Conservation (phyloP, 2,888 invertebrate species). For the Ypsolopha scabrella region DNA sequence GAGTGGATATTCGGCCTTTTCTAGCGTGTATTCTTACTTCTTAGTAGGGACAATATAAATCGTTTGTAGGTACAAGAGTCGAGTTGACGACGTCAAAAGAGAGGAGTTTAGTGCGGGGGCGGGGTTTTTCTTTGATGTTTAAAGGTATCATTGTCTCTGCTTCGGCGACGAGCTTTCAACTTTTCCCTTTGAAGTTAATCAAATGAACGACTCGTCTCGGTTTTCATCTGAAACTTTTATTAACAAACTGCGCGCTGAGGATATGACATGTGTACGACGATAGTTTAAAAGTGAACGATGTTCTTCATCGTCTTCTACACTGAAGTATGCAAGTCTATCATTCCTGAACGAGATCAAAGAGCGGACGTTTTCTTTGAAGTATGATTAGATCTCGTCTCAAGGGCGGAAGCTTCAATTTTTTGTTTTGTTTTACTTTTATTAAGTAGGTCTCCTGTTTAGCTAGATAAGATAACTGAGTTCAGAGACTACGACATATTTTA, state of each 20-base stretch:
- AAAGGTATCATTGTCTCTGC: conserved; percentile 55
- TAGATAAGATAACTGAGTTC: too few relatives aligned
- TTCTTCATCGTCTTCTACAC: conserved; percentile 30
- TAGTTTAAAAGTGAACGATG: conserved; percentile 33
- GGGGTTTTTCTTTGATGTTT: conserved; percentile 45
- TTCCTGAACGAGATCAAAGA: conserved; percentile 47
- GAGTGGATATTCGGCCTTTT: conserved; percentile 15
- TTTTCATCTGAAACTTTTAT: conserved; percentile 39
- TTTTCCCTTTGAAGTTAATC: conserved; percentile 54
- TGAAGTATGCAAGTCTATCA: conserved; percentile 26
- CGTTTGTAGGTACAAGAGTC: conserved; percentile 3
- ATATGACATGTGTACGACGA: conserved; percentile 20
- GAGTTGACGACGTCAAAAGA: conserved; percentile 10
- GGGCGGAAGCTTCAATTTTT: conserved; percentile 25
- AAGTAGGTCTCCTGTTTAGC: too few relatives aligned
- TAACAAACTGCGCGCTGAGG: conserved; percentile 29
- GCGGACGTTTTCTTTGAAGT: conserved; percentile 45
- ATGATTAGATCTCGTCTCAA: conserved; percentile 23
- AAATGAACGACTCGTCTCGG: conserved; percentile 44
- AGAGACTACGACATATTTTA: too few relatives aligned
- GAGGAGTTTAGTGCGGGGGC: conserved; percentile 30
- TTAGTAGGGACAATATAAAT: conserved; percentile 7
- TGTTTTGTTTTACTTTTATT: conserved; percentile 7
- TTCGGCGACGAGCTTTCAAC: conserved; percentile 46
- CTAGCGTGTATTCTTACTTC: conserved; percentile 6